A percentile compares a stretch with the other conserved stretches of the same genome.
phyloP scores from a whole-genome alignment of 2,797 vertebrate genomes.

The Sebastes matsubarae region DNA sequence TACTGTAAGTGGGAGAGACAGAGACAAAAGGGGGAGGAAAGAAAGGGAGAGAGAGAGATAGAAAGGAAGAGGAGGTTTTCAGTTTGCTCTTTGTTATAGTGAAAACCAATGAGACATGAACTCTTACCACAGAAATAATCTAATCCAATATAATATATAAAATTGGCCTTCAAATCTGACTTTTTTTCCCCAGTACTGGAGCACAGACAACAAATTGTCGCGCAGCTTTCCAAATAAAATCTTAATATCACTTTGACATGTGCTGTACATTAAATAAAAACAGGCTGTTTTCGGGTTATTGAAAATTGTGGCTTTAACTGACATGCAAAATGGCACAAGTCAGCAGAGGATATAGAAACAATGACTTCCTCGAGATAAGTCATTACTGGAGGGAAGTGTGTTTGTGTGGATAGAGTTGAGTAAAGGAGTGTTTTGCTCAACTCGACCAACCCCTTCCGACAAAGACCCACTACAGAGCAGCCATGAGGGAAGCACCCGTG shows the following conservation, averaged over 20 bases:
- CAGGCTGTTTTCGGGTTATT: neutral
- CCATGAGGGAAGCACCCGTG: conserved; percentile 43
- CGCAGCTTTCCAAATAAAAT: neutral
- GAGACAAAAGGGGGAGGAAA: conserved; percentile 18
- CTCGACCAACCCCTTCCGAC: neutral
- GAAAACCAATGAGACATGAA: conserved; percentile 13
- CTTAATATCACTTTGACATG: neutral
- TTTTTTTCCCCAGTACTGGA: neutral
- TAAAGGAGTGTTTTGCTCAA: conserved; percentile 19
- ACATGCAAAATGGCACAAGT: neutral
- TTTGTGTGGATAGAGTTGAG: conserved; percentile 1
- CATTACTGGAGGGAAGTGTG: conserved; percentile 9
- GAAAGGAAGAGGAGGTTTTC: neutral
- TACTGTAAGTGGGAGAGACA: conserved; percentile 5
- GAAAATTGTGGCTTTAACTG: neutral
- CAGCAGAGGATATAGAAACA: neutral
- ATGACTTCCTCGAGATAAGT: neutral
- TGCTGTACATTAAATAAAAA: neutral
- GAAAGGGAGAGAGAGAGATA: neutral
- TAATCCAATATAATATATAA: conserved; percentile 2
- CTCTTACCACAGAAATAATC: neutral
- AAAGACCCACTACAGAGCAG: conserved; percentile 35
- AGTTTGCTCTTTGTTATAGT: conserved; percentile 48
- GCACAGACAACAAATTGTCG: neutral
- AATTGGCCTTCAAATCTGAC: neutral